These are phyloP conservation scores for Plutomurus gul DNA, from an alignment of 1,140 invertebrate species.

Conservation along the genomic window DNA sequence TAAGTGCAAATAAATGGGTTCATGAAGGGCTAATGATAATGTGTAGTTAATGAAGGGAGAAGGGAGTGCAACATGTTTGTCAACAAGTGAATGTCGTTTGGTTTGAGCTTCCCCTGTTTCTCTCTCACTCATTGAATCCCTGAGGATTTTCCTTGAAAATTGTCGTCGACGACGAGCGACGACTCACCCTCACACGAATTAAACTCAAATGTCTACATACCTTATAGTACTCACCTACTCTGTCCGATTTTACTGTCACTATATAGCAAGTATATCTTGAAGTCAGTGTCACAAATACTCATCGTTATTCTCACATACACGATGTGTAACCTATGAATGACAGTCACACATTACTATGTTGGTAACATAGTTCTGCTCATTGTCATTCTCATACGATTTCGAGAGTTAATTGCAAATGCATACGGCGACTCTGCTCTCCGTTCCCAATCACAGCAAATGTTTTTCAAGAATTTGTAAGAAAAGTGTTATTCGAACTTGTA, in stretches of 20 bases:
- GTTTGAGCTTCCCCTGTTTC: slow-evolving; percentile 22
- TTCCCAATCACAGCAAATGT: too few relatives aligned
- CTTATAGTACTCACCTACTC: background rate
- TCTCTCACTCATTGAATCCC: slow-evolving; percentile 7
- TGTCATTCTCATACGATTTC: background rate
- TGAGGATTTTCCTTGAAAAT: slow-evolving; percentile 19
- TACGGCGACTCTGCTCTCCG: too few relatives aligned
- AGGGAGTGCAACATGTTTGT: slow-evolving; percentile 51
- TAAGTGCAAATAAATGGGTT: slow-evolving; percentile 51
- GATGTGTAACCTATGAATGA: too few relatives aligned
- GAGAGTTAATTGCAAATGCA: background rate
- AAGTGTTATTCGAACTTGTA: too few relatives aligned
- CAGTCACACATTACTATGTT: background rate
- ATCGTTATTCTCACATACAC: too few relatives aligned
- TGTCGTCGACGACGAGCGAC: background rate
- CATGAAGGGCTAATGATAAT: slow-evolving; percentile 51
- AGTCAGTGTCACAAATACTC: too few relatives aligned
- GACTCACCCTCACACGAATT: background rate
- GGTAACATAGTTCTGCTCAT: background rate
- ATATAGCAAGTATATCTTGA: too few relatives aligned
- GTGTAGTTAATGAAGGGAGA: slow-evolving; percentile 49
- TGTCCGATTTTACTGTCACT: background rate
- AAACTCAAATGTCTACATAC: background rate
- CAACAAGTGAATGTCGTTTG: slow-evolving; percentile 48
- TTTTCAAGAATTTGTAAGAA: background rate